Evolutionary conservation across 2,113 vertebrate species (phyloP).

Genomic region (Micromys minutus): DNA sequence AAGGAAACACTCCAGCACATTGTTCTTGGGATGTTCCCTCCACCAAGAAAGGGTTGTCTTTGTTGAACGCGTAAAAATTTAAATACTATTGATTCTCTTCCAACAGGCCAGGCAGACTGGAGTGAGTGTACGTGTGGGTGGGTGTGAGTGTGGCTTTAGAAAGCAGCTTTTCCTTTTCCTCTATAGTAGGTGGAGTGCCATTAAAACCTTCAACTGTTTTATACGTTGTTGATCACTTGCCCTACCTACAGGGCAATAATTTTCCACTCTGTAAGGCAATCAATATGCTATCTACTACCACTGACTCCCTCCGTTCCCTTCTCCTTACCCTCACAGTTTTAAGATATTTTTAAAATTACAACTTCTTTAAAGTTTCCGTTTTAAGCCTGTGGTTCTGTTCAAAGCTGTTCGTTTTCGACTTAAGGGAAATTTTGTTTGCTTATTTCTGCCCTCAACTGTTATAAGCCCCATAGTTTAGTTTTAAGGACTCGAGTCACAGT

Average conservation of each 20-base stretch:
- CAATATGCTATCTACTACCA: conserved; percentile 57
- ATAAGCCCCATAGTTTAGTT: conserved; percentile 74
- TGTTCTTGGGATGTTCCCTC: neutral
- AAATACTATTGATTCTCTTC: conserved; percentile 22
- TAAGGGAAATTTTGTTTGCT: neutral
- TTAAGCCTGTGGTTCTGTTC: conserved; percentile 55
- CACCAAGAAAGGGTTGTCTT: neutral
- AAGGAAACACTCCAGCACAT: neutral
- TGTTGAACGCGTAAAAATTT: conserved; percentile 14
- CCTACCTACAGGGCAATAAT: conserved; percentile 66
- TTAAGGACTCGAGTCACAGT: conserved; percentile 70
- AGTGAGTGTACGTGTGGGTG: neutral
- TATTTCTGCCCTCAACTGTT: conserved; percentile 24
- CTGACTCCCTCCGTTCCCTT: neutral
- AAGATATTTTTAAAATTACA: neutral
- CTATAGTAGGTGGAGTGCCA: neutral
- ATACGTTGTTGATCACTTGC: conserved; percentile 68
- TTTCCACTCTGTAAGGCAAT: conserved; percentile 73
- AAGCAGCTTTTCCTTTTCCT: conserved; percentile 32
- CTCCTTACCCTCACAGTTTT: neutral
- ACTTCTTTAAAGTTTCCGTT: conserved; percentile 63
- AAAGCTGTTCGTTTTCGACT: conserved; percentile 24
- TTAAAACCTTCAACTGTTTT: conserved; percentile 54
- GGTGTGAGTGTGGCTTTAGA: neutral
- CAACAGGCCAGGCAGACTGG: neutral